These are phyloP conservation scores for Caenorhabditis zanzibari DNA, from an alignment of 2,888 invertebrate species.

Conservation along the genomic window DNA sequence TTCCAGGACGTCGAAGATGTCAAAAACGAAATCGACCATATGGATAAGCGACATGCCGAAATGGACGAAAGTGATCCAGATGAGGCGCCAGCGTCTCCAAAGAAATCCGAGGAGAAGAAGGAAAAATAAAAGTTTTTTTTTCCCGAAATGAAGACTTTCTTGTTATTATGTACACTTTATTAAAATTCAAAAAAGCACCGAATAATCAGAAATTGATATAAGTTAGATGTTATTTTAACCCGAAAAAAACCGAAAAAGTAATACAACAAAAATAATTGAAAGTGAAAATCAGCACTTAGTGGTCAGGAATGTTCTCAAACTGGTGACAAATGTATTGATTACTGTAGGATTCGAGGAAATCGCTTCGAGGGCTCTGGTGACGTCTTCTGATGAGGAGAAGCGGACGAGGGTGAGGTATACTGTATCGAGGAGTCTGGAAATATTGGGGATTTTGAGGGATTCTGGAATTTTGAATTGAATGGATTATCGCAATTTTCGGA, in stretches of 20 bases:
- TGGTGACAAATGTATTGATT: slow-evolving; percentile 60
- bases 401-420: slow-evolving; percentile 67
- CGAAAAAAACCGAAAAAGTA: neutral
- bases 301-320: slow-evolving; percentile 52
- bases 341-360: slow-evolving; percentile 62
- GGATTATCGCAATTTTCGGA: too few relatives aligned
- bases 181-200: too few relatives aligned
- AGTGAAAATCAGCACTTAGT: slow-evolving; percentile 23
- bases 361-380: slow-evolving; percentile 59
- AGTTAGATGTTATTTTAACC: too few relatives aligned
- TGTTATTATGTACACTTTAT: too few relatives aligned
- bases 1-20: slow-evolving; percentile 70
- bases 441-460: too few relatives aligned
- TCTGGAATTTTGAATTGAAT: slow-evolving; percentile 48
- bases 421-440: slow-evolving; percentile 69
- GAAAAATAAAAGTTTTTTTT: slow-evolving; percentile 3
- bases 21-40: slow-evolving; percentile 67
- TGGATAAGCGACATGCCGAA: slow-evolving; percentile 60
- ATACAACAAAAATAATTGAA: too few relatives aligned
- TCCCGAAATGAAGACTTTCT: neutral
- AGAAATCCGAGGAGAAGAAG: slow-evolving; percentile 29
- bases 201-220: too few relatives aligned
- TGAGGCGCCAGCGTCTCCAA: slow-evolving; percentile 16
- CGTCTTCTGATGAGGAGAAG: slow-evolving; percentile 65
- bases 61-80: slow-evolving; percentile 50